Evolutionary conservation across 1,140 invertebrate species (phyloP).

Genomic region (Adelges cooleyi): DNA sequence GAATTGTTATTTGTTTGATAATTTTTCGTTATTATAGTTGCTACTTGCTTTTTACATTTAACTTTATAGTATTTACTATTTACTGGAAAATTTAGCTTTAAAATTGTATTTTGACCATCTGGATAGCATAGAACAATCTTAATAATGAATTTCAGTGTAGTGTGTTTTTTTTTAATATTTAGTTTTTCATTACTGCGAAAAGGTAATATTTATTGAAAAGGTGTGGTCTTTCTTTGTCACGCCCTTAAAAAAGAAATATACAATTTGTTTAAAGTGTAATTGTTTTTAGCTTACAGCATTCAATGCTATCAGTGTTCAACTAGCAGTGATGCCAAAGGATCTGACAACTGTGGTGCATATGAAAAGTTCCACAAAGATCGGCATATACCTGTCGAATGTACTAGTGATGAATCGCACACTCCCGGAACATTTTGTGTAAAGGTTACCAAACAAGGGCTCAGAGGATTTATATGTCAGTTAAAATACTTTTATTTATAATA

Average conservation of each 20-base stretch:
- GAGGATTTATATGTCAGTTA: conserved; percentile 79
- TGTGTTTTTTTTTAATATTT: conserved; percentile 5
- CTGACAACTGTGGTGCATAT: conserved; percentile 80
- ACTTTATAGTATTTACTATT: no score
- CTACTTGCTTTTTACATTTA: no score
- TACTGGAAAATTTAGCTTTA: no score
- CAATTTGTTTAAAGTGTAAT: not conserved
- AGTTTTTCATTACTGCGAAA: not conserved
- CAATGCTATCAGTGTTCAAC: conserved; percentile 82
- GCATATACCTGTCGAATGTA: conserved; percentile 77
- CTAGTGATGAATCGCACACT: conserved; percentile 74
- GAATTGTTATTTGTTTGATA: no score
- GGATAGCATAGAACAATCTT: no score
- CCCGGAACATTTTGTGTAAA: conserved; percentile 92
- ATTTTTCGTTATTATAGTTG: no score
- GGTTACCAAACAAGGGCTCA: conserved; percentile 72
- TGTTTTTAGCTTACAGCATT: conserved; percentile 49
- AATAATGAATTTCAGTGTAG: not conserved
- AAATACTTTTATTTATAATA: not conserved
- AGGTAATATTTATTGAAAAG: conserved; percentile 17
- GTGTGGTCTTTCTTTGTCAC: conserved; percentile 10
- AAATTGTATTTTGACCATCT: no score
- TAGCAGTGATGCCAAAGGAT: conserved; percentile 55
- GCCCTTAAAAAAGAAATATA: not conserved
- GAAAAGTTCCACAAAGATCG: conserved; percentile 62